Base-by-base conservation (phyloP, 2,797 vertebrate species). In the Pteropus rufus region DNA sequence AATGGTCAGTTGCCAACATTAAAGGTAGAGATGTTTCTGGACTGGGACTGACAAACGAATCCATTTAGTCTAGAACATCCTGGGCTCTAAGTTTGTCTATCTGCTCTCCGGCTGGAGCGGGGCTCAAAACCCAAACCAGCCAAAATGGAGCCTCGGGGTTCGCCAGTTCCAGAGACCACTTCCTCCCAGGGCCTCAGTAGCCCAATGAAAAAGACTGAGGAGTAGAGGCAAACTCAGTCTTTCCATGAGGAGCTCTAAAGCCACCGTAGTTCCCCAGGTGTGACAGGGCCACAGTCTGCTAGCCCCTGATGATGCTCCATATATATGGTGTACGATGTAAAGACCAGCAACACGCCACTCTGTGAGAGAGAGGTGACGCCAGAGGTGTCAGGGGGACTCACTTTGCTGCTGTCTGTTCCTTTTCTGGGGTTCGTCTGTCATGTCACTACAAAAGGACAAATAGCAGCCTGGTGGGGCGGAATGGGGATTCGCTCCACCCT, bases 161-260 rank as follows among this genome's bases (percentile, higher is more conserved):
- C 10, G 26, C 64, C 21, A 10, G n/a, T 19, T 79, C 36, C 15
- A 9, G 21, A 80, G 18, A 24, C 21, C 26, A 14, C 31, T 34
- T 3, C 29, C 3, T 34, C 24, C 16, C 7, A n/a, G 0, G 3
- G 12, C 10, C 7, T 23, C 3, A 0, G 46, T 12, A 44, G 31
- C 34, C 49, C n/a, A 29, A 23, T 0, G 15, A 54, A 54, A 90
- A 54, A 92, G 14, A 23, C 0, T 0, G 24, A 65, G n/a, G 34
- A 65, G 1, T 0, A 10, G 19, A 52, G n/a, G 39, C 21, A 1
- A 7, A n/a, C 34, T 60, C 11, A 2, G 21, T 41, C 29, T 41
- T 46, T 56, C 88, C 9, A 3, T 2, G 16, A 69, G 31, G 41
- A 76, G 10, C 62, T 80, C 86, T 8, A 39, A 49, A 18, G 72